Conservation (phyloP, 1,140 invertebrate genomes). For the Drosophila fuyamai region DNA sequence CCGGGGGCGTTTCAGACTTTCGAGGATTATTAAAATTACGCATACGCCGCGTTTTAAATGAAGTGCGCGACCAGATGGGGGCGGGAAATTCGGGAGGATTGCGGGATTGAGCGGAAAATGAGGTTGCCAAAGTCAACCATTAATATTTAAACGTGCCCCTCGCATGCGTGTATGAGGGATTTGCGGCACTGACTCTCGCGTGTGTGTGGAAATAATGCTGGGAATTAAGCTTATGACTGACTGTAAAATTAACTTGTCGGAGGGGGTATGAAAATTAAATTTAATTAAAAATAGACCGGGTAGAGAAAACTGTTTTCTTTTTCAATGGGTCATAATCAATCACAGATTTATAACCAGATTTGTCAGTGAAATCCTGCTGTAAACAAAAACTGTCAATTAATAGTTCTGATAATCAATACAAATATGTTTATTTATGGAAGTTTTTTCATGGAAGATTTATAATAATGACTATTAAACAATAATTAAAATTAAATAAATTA, state of each 20-base stretch:
- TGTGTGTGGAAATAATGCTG: conserved; percentile 2
- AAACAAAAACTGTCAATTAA: too few species aligned
- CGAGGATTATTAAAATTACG: conserved; percentile 81
- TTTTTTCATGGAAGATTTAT: too few species aligned
- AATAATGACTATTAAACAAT: too few species aligned
- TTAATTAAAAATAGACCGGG: conserved; percentile 16
- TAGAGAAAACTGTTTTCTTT: neutral
- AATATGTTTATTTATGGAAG: too few species aligned
- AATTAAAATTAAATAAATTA: too few species aligned
- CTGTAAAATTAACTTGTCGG: conserved; percentile 25
- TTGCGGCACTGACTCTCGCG: conserved; percentile 8
- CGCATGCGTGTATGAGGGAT: conserved; percentile 13
- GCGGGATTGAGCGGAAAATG: conserved; percentile 5
- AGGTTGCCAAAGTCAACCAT: conserved; percentile 54
- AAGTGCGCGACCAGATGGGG: conserved; percentile 38
- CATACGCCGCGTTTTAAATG: conserved; percentile 80
- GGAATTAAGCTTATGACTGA: conserved; percentile 39
- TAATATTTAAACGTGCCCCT: conserved; percentile 63
- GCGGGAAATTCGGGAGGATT: neutral
- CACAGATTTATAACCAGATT: too few species aligned
- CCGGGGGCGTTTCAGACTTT: conserved; percentile 59
- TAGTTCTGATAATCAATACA: too few species aligned
- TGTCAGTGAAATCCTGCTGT: too few species aligned
- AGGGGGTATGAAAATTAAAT: conserved; percentile 21
- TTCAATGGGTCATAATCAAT: neutral